phyloP scores from a whole-genome alignment of 2,888 invertebrate genomes.

The Catocala nupta region DNA sequence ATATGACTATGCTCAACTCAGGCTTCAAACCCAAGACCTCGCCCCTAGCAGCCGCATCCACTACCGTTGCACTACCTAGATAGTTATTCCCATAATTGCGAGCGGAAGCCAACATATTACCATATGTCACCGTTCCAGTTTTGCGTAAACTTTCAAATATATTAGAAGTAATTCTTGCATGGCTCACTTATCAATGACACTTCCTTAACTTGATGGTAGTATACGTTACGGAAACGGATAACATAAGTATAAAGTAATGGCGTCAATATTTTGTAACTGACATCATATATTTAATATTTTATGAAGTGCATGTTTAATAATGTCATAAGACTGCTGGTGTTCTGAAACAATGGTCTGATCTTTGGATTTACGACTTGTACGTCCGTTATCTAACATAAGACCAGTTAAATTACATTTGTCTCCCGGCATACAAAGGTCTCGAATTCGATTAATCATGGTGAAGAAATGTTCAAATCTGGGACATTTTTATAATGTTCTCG shows the following conservation, averaged over 20 bases:
- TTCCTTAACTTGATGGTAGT: conserved; percentile 30
- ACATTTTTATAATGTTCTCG: too few relatives aligned
- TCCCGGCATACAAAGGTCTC: too few relatives aligned
- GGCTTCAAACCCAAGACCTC: too few relatives aligned
- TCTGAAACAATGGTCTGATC: too few relatives aligned
- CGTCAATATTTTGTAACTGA: conserved; percentile 25
- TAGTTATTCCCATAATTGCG: conserved; percentile 1
- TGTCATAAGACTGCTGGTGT: neutral
- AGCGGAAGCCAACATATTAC: conserved; percentile 18
- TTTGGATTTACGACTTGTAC: too few relatives aligned
- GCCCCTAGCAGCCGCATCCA: too few relatives aligned
- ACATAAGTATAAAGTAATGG: conserved; percentile 28
- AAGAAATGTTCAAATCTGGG: too few relatives aligned
- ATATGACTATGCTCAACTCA: too few relatives aligned
- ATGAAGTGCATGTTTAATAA: conserved; percentile 2
- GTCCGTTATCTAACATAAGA: too few relatives aligned
- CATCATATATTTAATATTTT: neutral
- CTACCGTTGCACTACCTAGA: too few relatives aligned
- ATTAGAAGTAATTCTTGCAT: conserved; percentile 19
- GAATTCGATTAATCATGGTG: too few relatives aligned
- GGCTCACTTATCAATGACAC: conserved; percentile 24
- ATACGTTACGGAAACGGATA: conserved; percentile 38
- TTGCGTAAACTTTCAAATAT: conserved; percentile 16
- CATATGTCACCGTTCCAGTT: conserved; percentile 7
- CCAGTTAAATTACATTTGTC: too few relatives aligned